Evolutionary conservation across 2,888 invertebrate species (phyloP).

Genomic region (Drosophila anomalipes): DNA sequence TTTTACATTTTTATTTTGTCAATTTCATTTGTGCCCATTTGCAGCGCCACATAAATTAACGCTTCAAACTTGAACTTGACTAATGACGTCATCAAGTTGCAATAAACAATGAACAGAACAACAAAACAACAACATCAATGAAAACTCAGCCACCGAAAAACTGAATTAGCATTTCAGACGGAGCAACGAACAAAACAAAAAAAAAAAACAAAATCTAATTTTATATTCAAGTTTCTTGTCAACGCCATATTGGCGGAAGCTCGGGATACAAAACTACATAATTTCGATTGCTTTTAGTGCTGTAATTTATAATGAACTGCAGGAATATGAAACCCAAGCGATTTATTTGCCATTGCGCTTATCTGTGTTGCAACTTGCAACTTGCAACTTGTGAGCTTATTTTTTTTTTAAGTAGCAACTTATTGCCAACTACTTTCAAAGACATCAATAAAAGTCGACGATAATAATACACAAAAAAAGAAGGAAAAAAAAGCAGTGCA

Average conservation of each 20-base stretch:
- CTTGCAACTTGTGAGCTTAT: conserved; percentile 18
- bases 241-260: conserved; percentile 36
- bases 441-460: conserved; percentile 72
- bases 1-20: conserved; percentile 15
- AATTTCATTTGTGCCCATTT: conserved; percentile 50
- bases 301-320: conserved; percentile 40
- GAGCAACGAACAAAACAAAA: conserved; percentile 4
- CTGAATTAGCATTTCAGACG: conserved; percentile 49
- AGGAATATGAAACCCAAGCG: conserved; percentile 17
- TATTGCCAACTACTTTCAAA: conserved; percentile 51
- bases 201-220: conserved; percentile 45
- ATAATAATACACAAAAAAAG: conserved; percentile 19
- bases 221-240: conserved; percentile 68
- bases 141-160: conserved; percentile 68
- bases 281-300: conserved; percentile 41
- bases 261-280: conserved; percentile 21
- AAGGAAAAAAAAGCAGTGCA: conserved; percentile 13
- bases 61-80: conserved; percentile 73
- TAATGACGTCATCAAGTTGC: conserved; percentile 74
- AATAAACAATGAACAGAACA: conserved; percentile 69
- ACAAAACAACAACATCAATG: conserved; percentile 47
- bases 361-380: conserved; percentile 41
- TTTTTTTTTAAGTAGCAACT: conserved; percentile 26
- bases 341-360: conserved; percentile 53
- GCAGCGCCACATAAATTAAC: conserved; percentile 59